Evolutionary conservation across 2,113 vertebrate genomes (phyloP).

Genomic region (Syrmaticus mikado): DNA sequence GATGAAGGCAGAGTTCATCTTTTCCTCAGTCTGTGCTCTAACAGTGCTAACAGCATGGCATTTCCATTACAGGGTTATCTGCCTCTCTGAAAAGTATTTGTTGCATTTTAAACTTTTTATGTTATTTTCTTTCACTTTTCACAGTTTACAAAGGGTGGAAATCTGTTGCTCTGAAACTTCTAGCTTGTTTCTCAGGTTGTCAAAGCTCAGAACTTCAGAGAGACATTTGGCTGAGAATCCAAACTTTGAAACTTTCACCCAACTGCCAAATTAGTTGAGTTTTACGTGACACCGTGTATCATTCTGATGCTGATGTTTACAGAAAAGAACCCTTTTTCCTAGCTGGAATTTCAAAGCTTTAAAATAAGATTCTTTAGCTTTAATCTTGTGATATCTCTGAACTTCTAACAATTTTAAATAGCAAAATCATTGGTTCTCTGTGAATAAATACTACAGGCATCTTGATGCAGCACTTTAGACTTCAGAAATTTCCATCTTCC

Average conservation of each 20-base stretch:
- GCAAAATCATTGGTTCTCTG: not conserved
- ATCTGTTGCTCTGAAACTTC: constrained; percentile 30
- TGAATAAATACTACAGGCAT: not conserved
- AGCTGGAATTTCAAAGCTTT: not conserved
- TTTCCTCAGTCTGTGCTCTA: not conserved
- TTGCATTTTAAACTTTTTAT: not conserved
- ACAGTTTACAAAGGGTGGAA: constrained; percentile 34
- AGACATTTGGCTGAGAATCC: constrained; percentile 3
- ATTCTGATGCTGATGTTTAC: not conserved
- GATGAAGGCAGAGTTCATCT: not conserved
- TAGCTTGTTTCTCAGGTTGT: constrained; percentile 20
- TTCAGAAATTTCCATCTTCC: not conserved
- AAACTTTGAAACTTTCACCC: not conserved
- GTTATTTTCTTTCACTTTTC: not conserved
- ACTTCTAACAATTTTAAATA: not conserved
- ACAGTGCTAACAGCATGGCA: not conserved
- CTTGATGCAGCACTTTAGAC: not conserved
- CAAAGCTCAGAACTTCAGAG: constrained; percentile 19
- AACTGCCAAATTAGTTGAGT: not conserved
- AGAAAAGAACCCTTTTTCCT: not conserved
- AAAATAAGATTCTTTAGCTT: not conserved
- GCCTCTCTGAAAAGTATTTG: not conserved
- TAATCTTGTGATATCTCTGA: not conserved
- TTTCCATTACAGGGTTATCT: not conserved
- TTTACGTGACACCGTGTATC: not conserved